Evolutionary conservation across 1,140 invertebrate species (phyloP).

Genomic region (Diorhabda sublineata): DNA sequence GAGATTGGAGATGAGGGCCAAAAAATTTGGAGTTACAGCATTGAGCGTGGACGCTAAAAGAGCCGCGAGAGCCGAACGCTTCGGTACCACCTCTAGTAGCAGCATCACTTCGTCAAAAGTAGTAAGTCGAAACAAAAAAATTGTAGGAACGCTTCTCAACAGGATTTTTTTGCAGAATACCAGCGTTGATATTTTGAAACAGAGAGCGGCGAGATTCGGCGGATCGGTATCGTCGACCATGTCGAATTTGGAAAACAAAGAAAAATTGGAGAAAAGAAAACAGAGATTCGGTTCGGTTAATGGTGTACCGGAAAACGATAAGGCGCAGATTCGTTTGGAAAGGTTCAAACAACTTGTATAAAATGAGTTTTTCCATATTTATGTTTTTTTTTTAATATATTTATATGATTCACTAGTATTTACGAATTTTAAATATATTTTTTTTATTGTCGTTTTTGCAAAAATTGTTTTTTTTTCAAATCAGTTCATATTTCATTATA

Average conservation of each 20-base stretch:
- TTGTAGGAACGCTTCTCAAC: neutral
- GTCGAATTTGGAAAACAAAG: slow-evolving; percentile 61
- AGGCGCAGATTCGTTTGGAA: slow-evolving; percentile 37
- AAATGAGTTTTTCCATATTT: slow-evolving; percentile 23
- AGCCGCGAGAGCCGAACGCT: slow-evolving; percentile 63
- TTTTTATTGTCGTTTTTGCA: too few species aligned
- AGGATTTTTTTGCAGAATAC: slow-evolving; percentile 29
- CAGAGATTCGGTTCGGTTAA: slow-evolving; percentile 59
- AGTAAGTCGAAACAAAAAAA: slow-evolving; percentile 11
- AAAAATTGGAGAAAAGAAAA: slow-evolving; percentile 66
- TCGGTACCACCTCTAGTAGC: slow-evolving; percentile 48
- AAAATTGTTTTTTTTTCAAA: slow-evolving; percentile 1
- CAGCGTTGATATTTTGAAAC: slow-evolving; percentile 62
- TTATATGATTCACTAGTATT: neutral
- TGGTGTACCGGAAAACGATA: slow-evolving; percentile 22
- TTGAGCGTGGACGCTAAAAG: slow-evolving; percentile 57
- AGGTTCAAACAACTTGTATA: slow-evolving; percentile 36
- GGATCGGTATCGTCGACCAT: slow-evolving; percentile 64
- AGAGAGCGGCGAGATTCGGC: slow-evolving; percentile 72
- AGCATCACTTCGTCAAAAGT: slow-evolving; percentile 33
- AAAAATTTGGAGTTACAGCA: slow-evolving; percentile 69
- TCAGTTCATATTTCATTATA: neutral
- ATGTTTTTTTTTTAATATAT: neutral
- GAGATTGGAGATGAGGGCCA: slow-evolving; percentile 70
- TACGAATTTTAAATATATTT: neutral